Evolutionary conservation across 2,888 invertebrate species (phyloP), one percentile per base, ranked within the genome.

Genomic region (Drosophila peninsularis): DNA sequence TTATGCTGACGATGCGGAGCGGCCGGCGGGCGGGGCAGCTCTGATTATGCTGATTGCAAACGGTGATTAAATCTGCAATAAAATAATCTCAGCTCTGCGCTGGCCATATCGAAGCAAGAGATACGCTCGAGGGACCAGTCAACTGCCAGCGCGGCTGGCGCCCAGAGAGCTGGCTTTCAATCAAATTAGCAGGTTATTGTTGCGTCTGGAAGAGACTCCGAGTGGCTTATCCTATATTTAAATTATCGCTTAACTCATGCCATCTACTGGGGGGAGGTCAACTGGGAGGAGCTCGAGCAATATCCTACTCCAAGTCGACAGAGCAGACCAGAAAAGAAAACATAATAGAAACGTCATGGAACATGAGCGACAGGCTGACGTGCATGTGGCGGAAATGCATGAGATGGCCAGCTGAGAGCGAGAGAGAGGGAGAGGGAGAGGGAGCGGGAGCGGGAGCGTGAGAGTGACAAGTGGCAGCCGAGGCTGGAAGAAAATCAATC

Each of bases 21-120:
- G 21, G 19, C 13, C 0, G 34, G 39, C 6, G 7, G 36, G 1
- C 5, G 49, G 30, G 2, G n/a, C 30, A 44, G 54, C 70, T 80
- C 64, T 80, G 88, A 86, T 88, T 88, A 86, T 86, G 83, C 78
- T 73, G 86, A 89, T 89, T 83, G 90, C 73, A 60, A 67, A 41
- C 68, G 57, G 80, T 80, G 90, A 86, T 88, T 89, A 90, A 89
- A 83, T 80, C 88, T 83, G 76, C 78, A 78, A 77, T 78, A 72
- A 78, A 80, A 78, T 76, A 70, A 77, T 64, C 80, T 71, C 53
- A 49, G 58, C 49, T 62, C 70, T 57, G 41, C 34, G 19, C 24
- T 13, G 36, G 49, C 36, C 52, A 24, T 39, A 54, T 57, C 42
- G 32, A 17, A 27, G 14, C 44, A 62, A 69, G 80, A 64, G 64